Evolutionary conservation across 2,888 invertebrate genomes (phyloP), one percentile per base, ranked within the genome.

Genomic region (Trichacis sp.): DNA sequence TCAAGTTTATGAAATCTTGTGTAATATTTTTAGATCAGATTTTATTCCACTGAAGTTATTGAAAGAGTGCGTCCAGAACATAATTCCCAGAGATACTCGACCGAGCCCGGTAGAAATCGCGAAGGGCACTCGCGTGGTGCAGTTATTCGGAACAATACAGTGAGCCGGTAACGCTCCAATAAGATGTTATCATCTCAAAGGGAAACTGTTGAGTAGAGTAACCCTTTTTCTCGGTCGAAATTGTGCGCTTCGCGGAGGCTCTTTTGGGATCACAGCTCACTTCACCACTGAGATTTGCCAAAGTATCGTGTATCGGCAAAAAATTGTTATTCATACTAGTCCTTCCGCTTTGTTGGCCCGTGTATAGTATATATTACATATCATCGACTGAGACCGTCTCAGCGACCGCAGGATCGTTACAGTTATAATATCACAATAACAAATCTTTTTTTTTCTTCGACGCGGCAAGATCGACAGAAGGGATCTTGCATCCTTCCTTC

Each of bases 261-360:
- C 67, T 71, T 67, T 58, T 59, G 68, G 68, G 54, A 64, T 65
- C 55, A 73, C 73, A 74, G 73, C 56, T 62, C 64, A 62, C 64
- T 68, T 68, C 71, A 64, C 67, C 24, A 8, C 24, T 24, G 24
- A 24, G 24, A 24, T 24, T 24, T 8, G 24, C 24, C 64, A 77
- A 77, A 77, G 77, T 77, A 77, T 77, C 77, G 62, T 71, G 73
- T 77, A 76, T 77, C 77, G 73, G 62, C 63, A 77, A 69, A 69
- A 71, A 72, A 71, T 66, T 71, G 59, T 59, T 59, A 59, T 59
- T 52, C 59, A 52, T 52, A 48, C 52, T 40, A 47, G 52, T 59
- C 48, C 51, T 47, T 42, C 52, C 47, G 59, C 59, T 52, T 59
- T 59, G 59, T 52, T 59, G 51, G 46, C 3, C 36, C 36, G 15